phyloP scores from a whole-genome alignment of 2,888 invertebrate species.

The Halictus ligatus region DNA sequence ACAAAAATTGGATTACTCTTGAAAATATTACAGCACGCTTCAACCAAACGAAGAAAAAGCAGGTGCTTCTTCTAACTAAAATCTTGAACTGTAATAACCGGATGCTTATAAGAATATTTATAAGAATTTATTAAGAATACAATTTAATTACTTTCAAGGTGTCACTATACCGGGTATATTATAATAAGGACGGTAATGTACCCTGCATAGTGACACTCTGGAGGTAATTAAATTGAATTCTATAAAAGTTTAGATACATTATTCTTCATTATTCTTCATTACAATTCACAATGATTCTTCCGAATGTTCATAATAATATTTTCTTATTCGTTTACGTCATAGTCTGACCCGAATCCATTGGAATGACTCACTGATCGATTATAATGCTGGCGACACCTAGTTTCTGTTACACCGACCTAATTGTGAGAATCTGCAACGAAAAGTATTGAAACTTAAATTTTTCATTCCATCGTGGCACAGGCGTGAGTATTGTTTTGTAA shows the following conservation, averaged over 20 bases:
- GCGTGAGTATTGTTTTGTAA: not conserved
- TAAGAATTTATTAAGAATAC: not conserved
- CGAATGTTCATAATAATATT: not conserved
- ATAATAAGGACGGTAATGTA: not conserved
- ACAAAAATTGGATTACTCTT: not conserved
- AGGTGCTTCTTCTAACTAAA: not conserved
- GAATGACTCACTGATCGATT: not conserved
- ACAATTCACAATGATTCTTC: not conserved
- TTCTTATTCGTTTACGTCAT: not conserved
- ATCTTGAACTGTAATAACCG: too few relatives aligned
- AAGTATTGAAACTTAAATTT: too few relatives aligned
- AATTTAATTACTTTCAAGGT: not conserved
- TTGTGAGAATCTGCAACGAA: not conserved
- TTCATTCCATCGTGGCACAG: too few relatives aligned
- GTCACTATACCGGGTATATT: not conserved
- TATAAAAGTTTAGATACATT: not conserved
- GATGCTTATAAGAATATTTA: too few relatives aligned
- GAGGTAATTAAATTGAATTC: not conserved
- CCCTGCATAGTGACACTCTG: not conserved
- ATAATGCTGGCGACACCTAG: not conserved
- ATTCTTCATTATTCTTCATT: not conserved
- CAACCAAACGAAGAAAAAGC: not conserved
- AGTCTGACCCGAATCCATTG: not conserved
- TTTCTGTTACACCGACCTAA: not conserved
- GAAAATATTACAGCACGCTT: not conserved